These are phyloP conservation scores for Equus quagga DNA, from an alignment of 2,113 vertebrate genomes.

Conservation along the genomic window DNA sequence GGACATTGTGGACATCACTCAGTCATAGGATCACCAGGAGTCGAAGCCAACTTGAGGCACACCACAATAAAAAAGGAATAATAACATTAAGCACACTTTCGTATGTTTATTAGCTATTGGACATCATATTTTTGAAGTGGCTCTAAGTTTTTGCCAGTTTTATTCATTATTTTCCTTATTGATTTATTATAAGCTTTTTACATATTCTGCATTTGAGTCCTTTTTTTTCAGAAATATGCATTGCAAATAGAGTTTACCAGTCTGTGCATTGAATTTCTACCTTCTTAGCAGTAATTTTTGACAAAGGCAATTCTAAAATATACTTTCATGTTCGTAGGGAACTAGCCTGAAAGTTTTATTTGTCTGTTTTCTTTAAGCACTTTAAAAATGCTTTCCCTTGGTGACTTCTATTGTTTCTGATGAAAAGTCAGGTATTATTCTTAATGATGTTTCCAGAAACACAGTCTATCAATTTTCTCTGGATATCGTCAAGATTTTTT, in stretches of 20 bases:
- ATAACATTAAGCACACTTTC: too few relatives aligned
- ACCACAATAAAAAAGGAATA: too few relatives aligned
- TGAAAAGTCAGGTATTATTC: too few relatives aligned
- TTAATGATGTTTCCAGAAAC: too few relatives aligned
- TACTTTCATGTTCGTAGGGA: not conserved
- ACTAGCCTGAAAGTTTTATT: not conserved
- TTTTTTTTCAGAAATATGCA: not conserved
- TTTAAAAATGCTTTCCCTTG: too few relatives aligned
- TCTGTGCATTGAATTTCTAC: not conserved
- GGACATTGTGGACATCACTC: too few relatives aligned
- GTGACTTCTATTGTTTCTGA: too few relatives aligned
- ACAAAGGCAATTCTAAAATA: not conserved
- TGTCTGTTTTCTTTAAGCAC: not conserved
- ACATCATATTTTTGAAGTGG: not conserved
- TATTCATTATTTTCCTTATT: not conserved
- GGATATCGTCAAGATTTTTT: too few relatives aligned
- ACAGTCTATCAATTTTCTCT: too few relatives aligned
- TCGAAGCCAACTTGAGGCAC: too few relatives aligned
- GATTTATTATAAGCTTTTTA: not conserved
- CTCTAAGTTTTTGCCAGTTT: not conserved
- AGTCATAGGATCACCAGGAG: too few relatives aligned
- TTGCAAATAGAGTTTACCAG: not conserved
- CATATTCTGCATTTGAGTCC: not conserved
- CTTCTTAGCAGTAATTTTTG: not conserved
- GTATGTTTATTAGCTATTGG: not conserved